These are phyloP conservation scores for Caenorhabditis panamensis DNA, from an alignment of 2,888 invertebrate genomes.

Conservation along the genomic window DNA sequence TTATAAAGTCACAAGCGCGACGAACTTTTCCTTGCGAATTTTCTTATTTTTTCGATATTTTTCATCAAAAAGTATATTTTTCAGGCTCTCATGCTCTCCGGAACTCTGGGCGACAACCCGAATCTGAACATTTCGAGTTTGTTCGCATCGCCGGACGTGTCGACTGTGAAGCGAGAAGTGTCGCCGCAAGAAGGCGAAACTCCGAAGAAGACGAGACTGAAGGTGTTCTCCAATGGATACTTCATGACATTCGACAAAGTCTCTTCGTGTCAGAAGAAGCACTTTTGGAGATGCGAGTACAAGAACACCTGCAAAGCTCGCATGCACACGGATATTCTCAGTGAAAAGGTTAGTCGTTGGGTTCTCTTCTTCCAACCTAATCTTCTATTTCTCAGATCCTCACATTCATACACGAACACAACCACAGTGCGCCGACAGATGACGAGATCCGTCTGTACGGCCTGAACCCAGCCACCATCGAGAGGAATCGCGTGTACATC, in stretches of 20 bases:
- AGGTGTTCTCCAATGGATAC: slow-evolving; percentile 44
- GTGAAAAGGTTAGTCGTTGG: too few relatives aligned
- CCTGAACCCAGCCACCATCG: slow-evolving; percentile 9
- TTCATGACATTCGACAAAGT: slow-evolving; percentile 53
- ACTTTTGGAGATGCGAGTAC: slow-evolving; percentile 51
- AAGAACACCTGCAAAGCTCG: slow-evolving; percentile 50
- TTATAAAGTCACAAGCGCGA: too few relatives aligned
- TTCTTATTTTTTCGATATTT: too few relatives aligned
- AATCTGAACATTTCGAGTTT: not conserved
- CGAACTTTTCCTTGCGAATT: not conserved
- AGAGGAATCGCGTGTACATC: slow-evolving; percentile 30
- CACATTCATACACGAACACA: slow-evolving; percentile 39
- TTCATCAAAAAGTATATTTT: slow-evolving; percentile 13
- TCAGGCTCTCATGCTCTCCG: slow-evolving; percentile 16
- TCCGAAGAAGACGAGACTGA: slow-evolving; percentile 26
- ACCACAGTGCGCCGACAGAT: slow-evolving; percentile 20
- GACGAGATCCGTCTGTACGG: slow-evolving; percentile 38
- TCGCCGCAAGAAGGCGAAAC: not conserved
- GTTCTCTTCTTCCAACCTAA: not conserved
- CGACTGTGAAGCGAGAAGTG: not conserved
- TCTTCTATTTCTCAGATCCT: slow-evolving; percentile 6
- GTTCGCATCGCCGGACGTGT: not conserved
- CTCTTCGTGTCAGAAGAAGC: slow-evolving; percentile 36
- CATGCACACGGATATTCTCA: slow-evolving; percentile 42
- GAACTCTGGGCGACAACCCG: slow-evolving; percentile 7